Conservation (phyloP, 2,888 invertebrate species). For the Junonia oenone region DNA sequence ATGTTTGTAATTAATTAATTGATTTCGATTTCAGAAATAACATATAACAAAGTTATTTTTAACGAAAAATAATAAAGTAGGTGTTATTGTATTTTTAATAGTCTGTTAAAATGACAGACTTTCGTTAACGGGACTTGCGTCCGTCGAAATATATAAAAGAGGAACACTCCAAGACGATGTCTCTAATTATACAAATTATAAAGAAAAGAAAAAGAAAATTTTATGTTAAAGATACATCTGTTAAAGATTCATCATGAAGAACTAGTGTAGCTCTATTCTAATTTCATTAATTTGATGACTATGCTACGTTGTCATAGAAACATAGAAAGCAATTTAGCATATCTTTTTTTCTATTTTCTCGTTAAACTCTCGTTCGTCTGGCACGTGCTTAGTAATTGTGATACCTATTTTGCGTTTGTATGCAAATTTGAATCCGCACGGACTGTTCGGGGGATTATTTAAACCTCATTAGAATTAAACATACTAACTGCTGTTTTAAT, state of each 20-base stretch:
- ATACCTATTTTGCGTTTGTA: neutral
- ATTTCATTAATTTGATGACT: neutral
- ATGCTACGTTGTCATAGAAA: neutral
- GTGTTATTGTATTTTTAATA: too few relatives aligned
- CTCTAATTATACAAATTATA: too few relatives aligned
- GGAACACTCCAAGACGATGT: too few relatives aligned
- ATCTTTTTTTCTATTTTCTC: neutral
- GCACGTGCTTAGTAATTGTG: neutral
- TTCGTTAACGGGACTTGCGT: too few relatives aligned
- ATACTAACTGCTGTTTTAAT: too few relatives aligned
- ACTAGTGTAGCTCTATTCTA: neutral
- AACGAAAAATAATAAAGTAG: conserved; percentile 1
- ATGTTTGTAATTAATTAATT: neutral
- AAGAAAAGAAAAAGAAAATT: too few relatives aligned
- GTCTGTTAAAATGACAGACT: too few relatives aligned
- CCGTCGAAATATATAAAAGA: too few relatives aligned
- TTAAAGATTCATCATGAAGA: too few relatives aligned
- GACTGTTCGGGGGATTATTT: neutral
- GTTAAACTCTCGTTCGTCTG: too few relatives aligned
- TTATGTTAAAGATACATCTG: too few relatives aligned
- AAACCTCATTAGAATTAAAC: neutral
- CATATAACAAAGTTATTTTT: conserved; percentile 1
- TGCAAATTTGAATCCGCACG: neutral
- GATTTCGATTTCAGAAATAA: neutral
- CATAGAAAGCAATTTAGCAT: neutral